Base-by-base conservation (phyloP, 1,140 invertebrate species). In the Olivierus martensii region DNA sequence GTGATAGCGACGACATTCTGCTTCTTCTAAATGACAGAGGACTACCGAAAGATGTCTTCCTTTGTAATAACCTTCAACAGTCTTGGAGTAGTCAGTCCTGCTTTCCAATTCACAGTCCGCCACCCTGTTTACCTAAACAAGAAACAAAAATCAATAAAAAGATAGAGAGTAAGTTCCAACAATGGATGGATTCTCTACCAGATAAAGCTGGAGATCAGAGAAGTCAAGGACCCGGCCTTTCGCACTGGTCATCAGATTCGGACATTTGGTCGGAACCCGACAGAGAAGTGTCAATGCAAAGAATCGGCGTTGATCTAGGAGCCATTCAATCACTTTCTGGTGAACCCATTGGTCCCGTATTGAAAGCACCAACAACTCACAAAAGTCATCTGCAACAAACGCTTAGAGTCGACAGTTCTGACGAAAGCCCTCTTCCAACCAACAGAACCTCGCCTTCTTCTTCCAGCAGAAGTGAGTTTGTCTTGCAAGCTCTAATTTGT, bases 181-280 rank as follows among this genome's bases (percentile, higher is more conserved):
- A 14, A 21, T 35, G 34, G 21, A 14, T 47, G 19, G 28, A 35
- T 1, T 47, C 9, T n/a, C 21, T n/a, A n/a, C 34, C 46, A n/a
- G 9, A 22, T 14, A n/a, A 47, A 34, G 14, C 7, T 28, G 28
- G 14, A 17, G 46, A 11, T 12, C 10, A 10, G 19, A 21, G 36
- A 9, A 15, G 43, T n/a, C 15, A 48, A n/a, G 34, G 43, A 17
- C 14, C 38, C 12, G 10, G 37, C 14, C 21, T 22, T 19, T 19
- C 35, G 12, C 42, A 4, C 5, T 53, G 35, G n/a, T 57, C 55
- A n/a, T 53, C 51, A 11, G 55, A 57, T 48, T 57, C 55, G 17
- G 55, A 57, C 35, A 51, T 52, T 4, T 57, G 55, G 55, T 57
- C 55, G 7, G 55, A 57, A 22, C 51, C 55, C 12, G 55, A 57